These are phyloP conservation scores for Sinonovacula constricta DNA, from an alignment of 1,140 invertebrate genomes.

Conservation along the genomic window DNA sequence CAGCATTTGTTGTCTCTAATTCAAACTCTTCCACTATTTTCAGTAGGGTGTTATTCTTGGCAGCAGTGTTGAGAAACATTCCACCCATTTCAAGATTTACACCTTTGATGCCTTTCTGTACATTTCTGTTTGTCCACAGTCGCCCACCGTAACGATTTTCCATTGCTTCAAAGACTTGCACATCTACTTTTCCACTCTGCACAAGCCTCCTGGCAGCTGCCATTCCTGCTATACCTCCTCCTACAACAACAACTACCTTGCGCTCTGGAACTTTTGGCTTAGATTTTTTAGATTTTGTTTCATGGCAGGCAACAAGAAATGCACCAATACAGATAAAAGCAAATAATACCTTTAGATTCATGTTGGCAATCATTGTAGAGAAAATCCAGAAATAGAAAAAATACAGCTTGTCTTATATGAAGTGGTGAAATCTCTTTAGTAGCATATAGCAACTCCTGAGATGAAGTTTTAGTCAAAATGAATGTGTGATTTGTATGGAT, in stretches of 20 bases:
- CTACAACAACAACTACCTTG: conserved; percentile 65
- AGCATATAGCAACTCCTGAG: too few relatives aligned
- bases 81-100: conserved; percentile 65
- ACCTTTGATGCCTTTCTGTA: conserved; percentile 38
- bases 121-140: conserved; percentile 60
- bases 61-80: conserved; percentile 42
- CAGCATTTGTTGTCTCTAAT: conserved; percentile 48
- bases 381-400: too few relatives aligned
- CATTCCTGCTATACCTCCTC: conserved; percentile 65
- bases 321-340: too few relatives aligned
- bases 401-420: too few relatives aligned
- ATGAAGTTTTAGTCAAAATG: too few relatives aligned
- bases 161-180: conserved; percentile 62
- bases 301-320: too few relatives aligned
- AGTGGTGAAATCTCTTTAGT: too few relatives aligned
- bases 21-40: conserved; percentile 59
- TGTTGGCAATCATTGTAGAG: too few relatives aligned
- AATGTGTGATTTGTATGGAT: too few relatives aligned
- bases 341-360: too few relatives aligned
- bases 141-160: conserved; percentile 63
- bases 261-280: too few relatives aligned
- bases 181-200: conserved; percentile 48
- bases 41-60: conserved; percentile 55
- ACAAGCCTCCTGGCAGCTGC: conserved; percentile 59
- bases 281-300: neutral